Conservation (phyloP, 2,797 vertebrate species). For the Phrynocephalus guinanensis region DNA sequence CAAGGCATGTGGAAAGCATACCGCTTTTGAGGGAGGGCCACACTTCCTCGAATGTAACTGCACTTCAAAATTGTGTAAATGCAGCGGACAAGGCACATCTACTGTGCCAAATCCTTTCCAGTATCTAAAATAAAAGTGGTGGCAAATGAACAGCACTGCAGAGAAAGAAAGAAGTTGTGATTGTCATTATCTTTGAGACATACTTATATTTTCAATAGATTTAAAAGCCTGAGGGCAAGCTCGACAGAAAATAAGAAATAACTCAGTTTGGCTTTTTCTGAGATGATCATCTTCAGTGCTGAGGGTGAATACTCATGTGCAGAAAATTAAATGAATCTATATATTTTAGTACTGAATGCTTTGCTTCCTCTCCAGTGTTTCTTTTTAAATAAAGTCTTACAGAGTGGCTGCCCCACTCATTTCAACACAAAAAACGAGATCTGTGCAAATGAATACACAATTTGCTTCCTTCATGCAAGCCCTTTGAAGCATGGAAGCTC, state of each 20-base stretch:
- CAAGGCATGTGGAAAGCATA: too few species aligned
- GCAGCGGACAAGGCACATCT: too few species aligned
- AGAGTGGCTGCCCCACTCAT: neutral
- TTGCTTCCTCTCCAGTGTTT: neutral
- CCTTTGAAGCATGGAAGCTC: neutral
- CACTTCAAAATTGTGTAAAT: too few species aligned
- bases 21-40: too few species aligned
- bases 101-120: neutral
- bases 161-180: neutral
- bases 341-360: neutral
- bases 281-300: neutral
- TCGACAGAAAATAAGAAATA: constrained; percentile 7
- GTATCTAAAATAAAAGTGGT: neutral
- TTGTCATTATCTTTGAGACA: neutral
- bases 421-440: neutral
- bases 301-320: neutral
- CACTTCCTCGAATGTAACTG: too few species aligned
- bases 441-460: neutral
- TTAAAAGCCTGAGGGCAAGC: constrained; percentile 1
- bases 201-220: constrained; percentile 9
- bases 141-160: neutral
- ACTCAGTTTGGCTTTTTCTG: neutral
- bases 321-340: constrained; percentile 27
- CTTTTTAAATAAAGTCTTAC: neutral
- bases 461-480: neutral